Evolutionary conservation across 2,113 vertebrate species (phyloP).

Genomic region (Stercorarius parasiticus): DNA sequence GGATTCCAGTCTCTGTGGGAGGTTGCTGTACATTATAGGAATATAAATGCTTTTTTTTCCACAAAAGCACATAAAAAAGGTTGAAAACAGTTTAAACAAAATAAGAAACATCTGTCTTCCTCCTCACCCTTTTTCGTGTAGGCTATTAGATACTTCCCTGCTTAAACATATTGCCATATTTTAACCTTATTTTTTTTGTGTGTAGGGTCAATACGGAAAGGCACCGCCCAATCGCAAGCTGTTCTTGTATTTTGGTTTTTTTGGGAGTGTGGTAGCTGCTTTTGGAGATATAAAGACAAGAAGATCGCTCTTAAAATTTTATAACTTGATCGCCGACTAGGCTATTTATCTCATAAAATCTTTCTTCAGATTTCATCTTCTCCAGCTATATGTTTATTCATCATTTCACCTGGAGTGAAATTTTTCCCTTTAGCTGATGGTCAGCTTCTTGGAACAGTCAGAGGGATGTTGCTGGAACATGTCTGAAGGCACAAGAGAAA

Average conservation of each 20-base stretch:
- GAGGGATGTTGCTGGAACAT: background rate
- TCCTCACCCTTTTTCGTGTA: background rate
- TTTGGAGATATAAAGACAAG: background rate
- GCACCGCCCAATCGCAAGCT: background rate
- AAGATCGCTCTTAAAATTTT: background rate
- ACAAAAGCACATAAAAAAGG: constrained; percentile 5
- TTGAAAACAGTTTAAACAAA: constrained; percentile 56
- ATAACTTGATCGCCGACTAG: background rate
- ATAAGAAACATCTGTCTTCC: constrained; percentile 65
- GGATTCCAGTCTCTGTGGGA: constrained; percentile 27
- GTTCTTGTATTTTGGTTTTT: background rate
- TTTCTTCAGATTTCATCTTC: background rate
- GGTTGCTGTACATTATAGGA: constrained; percentile 16
- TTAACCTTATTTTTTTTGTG: background rate
- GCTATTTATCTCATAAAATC: background rate
- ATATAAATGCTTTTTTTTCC: background rate
- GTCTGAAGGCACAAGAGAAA: background rate
- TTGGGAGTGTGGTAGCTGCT: background rate
- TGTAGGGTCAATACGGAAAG: background rate
- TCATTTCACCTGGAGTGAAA: background rate
- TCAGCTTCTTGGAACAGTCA: background rate
- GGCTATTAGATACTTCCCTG: background rate
- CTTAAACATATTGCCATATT: background rate
- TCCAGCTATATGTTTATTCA: background rate
- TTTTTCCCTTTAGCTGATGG: background rate